Evolutionary conservation across 2,888 invertebrate species (phyloP).

Genomic region (Tanytarsus gracilentus): DNA sequence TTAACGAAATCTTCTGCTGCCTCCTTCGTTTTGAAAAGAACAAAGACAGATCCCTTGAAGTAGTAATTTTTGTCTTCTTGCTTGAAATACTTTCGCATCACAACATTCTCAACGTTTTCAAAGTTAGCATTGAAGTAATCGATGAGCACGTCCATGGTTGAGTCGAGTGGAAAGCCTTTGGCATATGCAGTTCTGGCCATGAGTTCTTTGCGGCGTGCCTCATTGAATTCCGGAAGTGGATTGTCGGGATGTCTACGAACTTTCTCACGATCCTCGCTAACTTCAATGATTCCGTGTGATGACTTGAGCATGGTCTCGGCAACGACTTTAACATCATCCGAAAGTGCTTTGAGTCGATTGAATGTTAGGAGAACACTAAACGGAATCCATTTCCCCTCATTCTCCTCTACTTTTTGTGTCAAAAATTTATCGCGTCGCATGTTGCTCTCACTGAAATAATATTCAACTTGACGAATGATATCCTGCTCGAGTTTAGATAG

Average conservation of each 20-base stretch:
- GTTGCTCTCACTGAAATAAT: conserved; percentile 79
- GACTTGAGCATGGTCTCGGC: conserved; percentile 66
- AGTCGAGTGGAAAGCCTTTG: conserved; percentile 72
- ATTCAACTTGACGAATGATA: conserved; percentile 57
- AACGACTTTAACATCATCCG: conserved; percentile 60
- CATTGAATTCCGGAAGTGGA: conserved; percentile 71
- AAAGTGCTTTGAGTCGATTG: conserved; percentile 69
- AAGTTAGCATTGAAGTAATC: conserved; percentile 60
- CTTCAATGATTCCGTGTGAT: conserved; percentile 60
- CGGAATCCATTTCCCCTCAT: conserved; percentile 89
- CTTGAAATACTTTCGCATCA: conserved; percentile 52
- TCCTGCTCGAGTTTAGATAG: conserved; percentile 47
- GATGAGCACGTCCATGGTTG: conserved; percentile 60
- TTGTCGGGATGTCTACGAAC: conserved; percentile 60
- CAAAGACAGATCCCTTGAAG: conserved; percentile 90
- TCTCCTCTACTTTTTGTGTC: conserved; percentile 71
- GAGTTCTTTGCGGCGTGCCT: conserved; percentile 71
- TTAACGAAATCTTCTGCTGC: conserved; percentile 70
- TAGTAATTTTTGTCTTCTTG: conserved; percentile 53
- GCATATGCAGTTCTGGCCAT: conserved; percentile 71
- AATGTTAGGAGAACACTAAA: conserved; percentile 77
- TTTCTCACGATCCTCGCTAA: conserved; percentile 50
- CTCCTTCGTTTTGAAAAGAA: conserved; percentile 72
- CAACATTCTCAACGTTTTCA: conserved; percentile 60
- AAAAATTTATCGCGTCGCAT: conserved; percentile 87